Evolutionary conservation across 1,140 invertebrate species (phyloP).

Genomic region (Heliconius melpomene): DNA sequence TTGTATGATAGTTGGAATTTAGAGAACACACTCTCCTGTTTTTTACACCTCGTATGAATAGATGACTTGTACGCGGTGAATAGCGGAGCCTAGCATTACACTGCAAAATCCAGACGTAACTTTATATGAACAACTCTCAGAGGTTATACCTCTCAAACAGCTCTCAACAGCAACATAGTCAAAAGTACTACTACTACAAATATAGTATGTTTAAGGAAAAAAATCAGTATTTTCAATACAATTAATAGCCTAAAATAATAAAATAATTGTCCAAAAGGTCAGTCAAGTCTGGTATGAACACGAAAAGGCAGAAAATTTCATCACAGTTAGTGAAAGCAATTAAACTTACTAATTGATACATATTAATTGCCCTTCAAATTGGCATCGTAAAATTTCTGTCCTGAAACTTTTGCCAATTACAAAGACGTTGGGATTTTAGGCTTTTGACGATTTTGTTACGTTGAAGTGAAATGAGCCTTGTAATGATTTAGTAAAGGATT

Average conservation of each 20-base stretch:
- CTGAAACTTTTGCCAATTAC: constrained; percentile 20
- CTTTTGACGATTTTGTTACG: background rate
- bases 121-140: no score
- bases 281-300: background rate
- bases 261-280: background rate
- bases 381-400: constrained; percentile 14
- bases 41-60: no score
- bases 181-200: no score
- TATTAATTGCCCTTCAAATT: constrained; percentile 23
- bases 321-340: constrained; percentile 6
- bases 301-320: background rate
- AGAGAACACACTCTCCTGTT: no score
- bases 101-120: no score
- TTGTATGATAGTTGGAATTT: no score
- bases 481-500: constrained; percentile 2
- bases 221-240: no score
- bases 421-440: constrained; percentile 18
- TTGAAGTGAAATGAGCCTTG: background rate
- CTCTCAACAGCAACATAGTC: no score
- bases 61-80: no score
- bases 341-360: constrained; percentile 26
- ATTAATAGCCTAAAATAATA: background rate
- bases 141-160: no score
- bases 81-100: no score
- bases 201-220: no score